Base-by-base conservation (phyloP, 2,113 vertebrate genomes). In the Pelecanus crispus region DNA sequence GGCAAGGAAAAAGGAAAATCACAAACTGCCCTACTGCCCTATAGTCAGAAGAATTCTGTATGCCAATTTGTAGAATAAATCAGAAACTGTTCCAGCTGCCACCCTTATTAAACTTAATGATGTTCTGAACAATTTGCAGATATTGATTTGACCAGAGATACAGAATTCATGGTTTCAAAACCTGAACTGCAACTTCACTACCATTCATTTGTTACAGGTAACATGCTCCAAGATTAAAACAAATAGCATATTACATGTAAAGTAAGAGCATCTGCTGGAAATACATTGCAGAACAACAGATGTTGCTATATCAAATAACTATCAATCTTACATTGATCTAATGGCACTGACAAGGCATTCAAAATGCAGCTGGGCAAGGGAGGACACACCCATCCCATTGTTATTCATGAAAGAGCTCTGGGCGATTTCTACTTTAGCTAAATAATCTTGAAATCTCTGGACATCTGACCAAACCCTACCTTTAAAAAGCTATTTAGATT, bases 211-310 rank as follows among this genome's bases (percentile, higher is more conserved):
- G 58, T 65, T 84, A 67, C 73, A 97, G 90, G 52, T 86, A 95
- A 88, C 18, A 13, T 40, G 68, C 62, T 73, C 87, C 45, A 89
- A 96, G 58, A 94, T 65, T 88, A 94, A 96, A 97, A 97, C 62
- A 97, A 97, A 97, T 52, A 68, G 42, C 42, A 66, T 42, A 74
- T 65, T 91, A 89, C 77, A 94, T 96, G 96, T 97, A 95, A 98
- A 97, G 81, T 91, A 96, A 94, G 83, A 98, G 38, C 95, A 98
- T 97, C 97, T 98, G 97, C 79, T 97, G 85, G 31, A 89, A 97
- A 38, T 86, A 83, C 79, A 94, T 20, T 19, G 42, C 77, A 96
- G 86, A 97, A 82, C 86, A 97, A 88, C 96, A 98, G 97, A 96
- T 98, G 97, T 81, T 98, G 42, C 87, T 81, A 49, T 62, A 96